Base-by-base conservation (phyloP, 2,113 vertebrate species). In the Osmerus eperlanus region DNA sequence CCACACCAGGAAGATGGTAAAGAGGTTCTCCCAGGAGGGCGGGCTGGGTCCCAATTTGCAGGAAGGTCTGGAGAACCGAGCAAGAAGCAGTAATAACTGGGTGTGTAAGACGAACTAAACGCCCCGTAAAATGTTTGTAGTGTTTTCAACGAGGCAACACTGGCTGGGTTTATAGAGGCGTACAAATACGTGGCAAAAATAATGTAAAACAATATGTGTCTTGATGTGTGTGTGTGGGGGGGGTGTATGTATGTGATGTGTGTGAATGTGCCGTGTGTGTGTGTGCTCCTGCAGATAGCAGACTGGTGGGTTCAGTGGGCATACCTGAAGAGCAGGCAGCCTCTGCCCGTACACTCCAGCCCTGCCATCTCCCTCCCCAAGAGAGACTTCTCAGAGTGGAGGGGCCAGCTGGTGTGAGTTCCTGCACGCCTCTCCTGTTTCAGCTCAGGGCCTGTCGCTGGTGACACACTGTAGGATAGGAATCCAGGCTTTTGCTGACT, bases 221-320 rank as follows among this genome's bases (percentile, higher is more conserved):
- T 11, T 9, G 7, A 5, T 9, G 41, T 12, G 41, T 47, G 41
- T 12, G 8, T 47, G 41, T 1, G 41, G 5, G 41, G 5, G 41
- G 32, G 6, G 5, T 36, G 32, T 36, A 36, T 36, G 23, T 23
- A 23, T 23, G 23, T 6, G 32, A 1, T 47, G 41, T 47, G 41
- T 47, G 41, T 47, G 41, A 12, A 9, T 47, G 41, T 62, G 15
- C 25, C 4, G 59, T 23, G 25, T 61, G 61, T 29, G 12, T 53
- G 15, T 62, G 11, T 29, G 15, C 5, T 25, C 14, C 52, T 75
- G n/a, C 75, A 95, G 94, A 87, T 94, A 55, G 67, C 91, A 2
- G 93, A 94, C 68, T 92, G 90, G 91, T 95, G 93, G 92, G 88
- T 93, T 11, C 92, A 94, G 84, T 89, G 89, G 80, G 87, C 92